A percentile compares a stretch with the other conserved stretches of the same genome.
Conservation (phyloP, 2,113 vertebrate species). For the Lycocorax pyrrhopterus region DNA sequence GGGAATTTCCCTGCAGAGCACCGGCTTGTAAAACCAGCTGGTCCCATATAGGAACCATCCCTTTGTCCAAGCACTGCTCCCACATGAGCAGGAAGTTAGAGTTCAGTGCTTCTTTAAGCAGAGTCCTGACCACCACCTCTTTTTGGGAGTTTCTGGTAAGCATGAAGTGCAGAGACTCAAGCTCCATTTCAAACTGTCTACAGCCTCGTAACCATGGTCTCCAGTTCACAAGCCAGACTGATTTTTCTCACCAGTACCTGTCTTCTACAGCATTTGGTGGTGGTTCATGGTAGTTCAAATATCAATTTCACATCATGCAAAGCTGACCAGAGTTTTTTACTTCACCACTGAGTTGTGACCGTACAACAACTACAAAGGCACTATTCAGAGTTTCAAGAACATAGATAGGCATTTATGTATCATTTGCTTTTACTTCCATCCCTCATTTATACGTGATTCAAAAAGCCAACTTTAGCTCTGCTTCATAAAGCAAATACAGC, state of each 20-base stretch:
- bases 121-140: neutral
- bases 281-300: neutral
- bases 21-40: neutral
- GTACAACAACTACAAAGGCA: neutral
- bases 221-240: neutral
- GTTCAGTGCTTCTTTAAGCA: neutral
- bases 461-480: neutral
- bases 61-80: neutral
- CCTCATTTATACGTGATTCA: neutral
- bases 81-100: neutral
- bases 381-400: neutral
- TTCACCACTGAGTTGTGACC: neutral
- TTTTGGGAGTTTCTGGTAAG: neutral
- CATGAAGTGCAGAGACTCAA: neutral
- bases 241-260: neutral
- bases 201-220: neutral
- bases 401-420: accelerated
- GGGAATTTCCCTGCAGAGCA: slow-evolving; percentile 2
- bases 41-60: neutral
- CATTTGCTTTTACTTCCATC: neutral
- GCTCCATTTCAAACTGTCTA: neutral
- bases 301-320: neutral
- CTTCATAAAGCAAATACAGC: neutral
- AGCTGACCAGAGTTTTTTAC: neutral
- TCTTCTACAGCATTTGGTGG: neutral